Conservation (phyloP, 2,888 invertebrate species). For the Ophonus ardosiacus region DNA sequence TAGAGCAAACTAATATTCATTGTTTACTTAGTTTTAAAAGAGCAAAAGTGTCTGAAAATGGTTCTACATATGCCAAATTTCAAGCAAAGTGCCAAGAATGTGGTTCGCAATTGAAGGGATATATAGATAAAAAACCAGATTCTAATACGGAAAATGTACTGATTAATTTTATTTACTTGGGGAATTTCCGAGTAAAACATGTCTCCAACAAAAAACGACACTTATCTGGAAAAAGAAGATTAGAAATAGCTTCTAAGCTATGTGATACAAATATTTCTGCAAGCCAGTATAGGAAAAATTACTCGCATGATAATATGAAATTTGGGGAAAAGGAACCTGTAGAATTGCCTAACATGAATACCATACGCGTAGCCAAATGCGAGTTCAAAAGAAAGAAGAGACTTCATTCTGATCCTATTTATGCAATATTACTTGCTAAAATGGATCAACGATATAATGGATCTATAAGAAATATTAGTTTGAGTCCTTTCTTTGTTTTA, state of each 20-base stretch:
- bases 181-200: conserved; percentile 4
- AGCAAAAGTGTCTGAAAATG: neutral
- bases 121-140: neutral
- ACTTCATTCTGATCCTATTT: conserved; percentile 7
- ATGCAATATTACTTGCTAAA: conserved; percentile 6
- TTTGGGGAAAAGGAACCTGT: neutral
- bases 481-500: conserved; percentile 2
- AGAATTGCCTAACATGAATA: neutral
- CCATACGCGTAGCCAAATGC: neutral
- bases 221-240: neutral
- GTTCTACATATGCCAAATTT: neutral
- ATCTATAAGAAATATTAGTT: conserved; percentile 13
- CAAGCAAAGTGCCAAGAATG: neutral
- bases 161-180: conserved; percentile 1
- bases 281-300: too few species aligned
- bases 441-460: conserved; percentile 13
- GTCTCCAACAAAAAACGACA: conserved; percentile 3
- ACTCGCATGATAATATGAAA: neutral
- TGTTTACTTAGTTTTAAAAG: neutral
- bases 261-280: too few species aligned
- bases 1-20: neutral
- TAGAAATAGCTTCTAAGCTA: too few species aligned
- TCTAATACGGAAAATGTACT: neutral
- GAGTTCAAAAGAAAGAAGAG: neutral
- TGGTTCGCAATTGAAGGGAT: neutral